Percentiles rank a stretch among this genome's conserved stretches.
Evolutionary conservation across 2,797 vertebrate genomes (phyloP).

Genomic region (Rhynchotus rufescens): DNA sequence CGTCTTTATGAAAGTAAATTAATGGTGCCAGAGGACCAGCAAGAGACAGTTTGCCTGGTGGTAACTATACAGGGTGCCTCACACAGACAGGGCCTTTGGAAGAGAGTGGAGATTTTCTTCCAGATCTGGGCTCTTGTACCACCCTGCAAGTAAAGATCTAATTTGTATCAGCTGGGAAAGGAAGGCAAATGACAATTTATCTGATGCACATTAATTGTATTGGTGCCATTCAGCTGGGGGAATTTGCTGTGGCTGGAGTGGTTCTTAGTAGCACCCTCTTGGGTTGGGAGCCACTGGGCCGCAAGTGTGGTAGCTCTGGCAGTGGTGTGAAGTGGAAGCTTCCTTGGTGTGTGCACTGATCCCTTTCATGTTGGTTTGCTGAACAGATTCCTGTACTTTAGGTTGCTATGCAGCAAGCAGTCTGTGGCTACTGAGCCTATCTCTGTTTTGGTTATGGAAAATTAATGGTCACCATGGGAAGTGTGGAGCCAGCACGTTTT

Average conservation of each 20-base stretch:
- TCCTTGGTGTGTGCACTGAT: accelerated
- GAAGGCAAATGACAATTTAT: neutral
- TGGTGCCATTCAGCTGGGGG: neutral
- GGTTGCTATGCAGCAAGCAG: neutral
- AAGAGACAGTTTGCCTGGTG: neutral
- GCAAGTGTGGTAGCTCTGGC: neutral
- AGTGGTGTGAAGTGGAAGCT: neutral
- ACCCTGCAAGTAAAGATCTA: neutral
- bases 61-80: neutral
- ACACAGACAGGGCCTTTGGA: neutral
- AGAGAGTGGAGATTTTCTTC: neutral
- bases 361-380: neutral
- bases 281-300: neutral
- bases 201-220: neutral
- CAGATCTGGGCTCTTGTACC: neutral
- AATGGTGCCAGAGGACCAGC: neutral
- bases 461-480: neutral
- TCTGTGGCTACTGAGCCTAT: neutral
- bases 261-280: neutral
- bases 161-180: neutral
- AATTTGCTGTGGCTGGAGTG: neutral
- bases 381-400: neutral
- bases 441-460: neutral
- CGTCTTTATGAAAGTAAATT: neutral
- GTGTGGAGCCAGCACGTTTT: neutral